These are phyloP conservation scores for Albula glossodonta DNA, from an alignment of 2,113 vertebrate genomes.

Conservation along the genomic window DNA sequence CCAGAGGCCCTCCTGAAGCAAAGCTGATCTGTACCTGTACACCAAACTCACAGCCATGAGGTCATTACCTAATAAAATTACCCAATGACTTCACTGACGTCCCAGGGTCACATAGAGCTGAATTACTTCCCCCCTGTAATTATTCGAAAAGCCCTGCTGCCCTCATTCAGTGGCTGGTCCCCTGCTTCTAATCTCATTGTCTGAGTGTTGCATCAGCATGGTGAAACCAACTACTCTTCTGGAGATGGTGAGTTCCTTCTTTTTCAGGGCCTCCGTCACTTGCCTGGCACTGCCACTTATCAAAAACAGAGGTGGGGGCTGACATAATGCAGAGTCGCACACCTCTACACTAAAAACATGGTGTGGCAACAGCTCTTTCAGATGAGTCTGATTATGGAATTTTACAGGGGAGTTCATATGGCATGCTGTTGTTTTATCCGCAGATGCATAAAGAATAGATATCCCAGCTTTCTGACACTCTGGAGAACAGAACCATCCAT, in stretches of 20 bases:
- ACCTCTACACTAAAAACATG: neutral
- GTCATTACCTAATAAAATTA: conserved; percentile 48
- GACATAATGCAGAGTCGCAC: neutral
- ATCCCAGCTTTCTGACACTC: conserved; percentile 64
- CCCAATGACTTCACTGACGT: conserved; percentile 44
- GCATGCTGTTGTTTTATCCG: conserved; percentile 33
- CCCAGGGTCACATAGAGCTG: conserved; percentile 42
- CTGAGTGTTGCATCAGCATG: conserved; percentile 15
- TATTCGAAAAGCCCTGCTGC: conserved; percentile 38
- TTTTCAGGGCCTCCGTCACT: neutral
- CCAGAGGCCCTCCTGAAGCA: neutral
- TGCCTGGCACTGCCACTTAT: neutral
- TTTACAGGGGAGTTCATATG: conserved; percentile 46
- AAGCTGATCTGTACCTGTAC: neutral
- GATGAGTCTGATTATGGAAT: conserved; percentile 28
- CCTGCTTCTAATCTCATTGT: conserved; percentile 37
- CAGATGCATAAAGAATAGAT: conserved; percentile 67
- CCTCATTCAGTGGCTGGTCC: conserved; percentile 12
- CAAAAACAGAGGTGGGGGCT: neutral
- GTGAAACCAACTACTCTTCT: neutral
- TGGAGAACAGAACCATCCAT: conserved; percentile 76
- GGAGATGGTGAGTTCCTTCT: neutral
- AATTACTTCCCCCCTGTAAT: conserved; percentile 48
- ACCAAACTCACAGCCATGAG: conserved; percentile 30
- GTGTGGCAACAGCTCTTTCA: neutral